Conservation (phyloP, 1,140 invertebrate genomes). For the Arion vulgaris region DNA sequence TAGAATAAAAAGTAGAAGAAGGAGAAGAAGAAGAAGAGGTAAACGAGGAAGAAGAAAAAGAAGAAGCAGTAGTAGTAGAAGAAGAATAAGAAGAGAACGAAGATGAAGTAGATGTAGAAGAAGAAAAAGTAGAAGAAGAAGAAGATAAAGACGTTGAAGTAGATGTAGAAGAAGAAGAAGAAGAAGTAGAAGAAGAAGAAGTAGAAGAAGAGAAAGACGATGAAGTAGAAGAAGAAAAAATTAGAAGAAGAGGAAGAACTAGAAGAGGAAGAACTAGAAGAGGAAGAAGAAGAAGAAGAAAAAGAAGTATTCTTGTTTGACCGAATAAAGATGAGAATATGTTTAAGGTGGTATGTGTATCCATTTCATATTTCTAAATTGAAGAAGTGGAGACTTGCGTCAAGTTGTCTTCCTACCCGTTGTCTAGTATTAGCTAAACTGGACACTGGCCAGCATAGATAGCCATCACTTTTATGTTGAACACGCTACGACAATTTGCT, state of each 20-base stretch:
- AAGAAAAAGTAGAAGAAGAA: neutral
- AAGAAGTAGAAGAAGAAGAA: neutral
- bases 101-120: neutral
- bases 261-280: neutral
- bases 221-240: neutral
- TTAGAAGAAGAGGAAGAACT: neutral
- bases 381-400: no score
- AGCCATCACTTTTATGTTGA: no score
- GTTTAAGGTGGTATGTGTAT: no score
- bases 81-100: neutral
- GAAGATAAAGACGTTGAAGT: neutral
- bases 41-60: no score
- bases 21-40: slow-evolving; percentile 15
- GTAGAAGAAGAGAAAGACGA: neutral
- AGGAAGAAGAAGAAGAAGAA: neutral
- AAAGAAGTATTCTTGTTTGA: no score
- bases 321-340: no score
- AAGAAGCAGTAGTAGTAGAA: neutral
- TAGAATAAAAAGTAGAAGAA: neutral
- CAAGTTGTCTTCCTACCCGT: no score
- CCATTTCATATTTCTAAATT: no score
- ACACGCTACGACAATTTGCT: no score
- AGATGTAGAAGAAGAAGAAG: neutral
- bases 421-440: no score
- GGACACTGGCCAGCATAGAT: no score